Conservation (phyloP, 2,888 invertebrate genomes). For the Papilio gigon region DNA sequence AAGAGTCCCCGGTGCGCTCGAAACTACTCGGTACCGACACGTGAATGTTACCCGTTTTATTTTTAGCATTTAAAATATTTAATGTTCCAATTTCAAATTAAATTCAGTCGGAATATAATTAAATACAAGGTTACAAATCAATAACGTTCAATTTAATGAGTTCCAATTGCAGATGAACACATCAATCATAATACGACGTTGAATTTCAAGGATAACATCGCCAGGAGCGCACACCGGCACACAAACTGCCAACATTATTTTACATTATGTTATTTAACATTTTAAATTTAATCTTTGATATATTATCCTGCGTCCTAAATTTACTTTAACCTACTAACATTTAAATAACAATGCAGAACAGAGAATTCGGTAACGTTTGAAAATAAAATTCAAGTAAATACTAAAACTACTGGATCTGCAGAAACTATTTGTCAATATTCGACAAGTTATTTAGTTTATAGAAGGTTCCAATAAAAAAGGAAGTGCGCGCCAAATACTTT, state of each 20-base stretch:
- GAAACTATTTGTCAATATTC: background rate
- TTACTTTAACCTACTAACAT: background rate
- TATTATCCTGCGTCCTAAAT: background rate
- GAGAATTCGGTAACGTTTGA: background rate
- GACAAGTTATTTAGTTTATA: background rate
- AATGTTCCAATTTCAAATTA: no score
- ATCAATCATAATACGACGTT: conserved; percentile 16
- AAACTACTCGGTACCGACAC: no score
- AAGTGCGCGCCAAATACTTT: background rate
- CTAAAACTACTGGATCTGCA: background rate
- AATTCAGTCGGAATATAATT: background rate
- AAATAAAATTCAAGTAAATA: background rate
- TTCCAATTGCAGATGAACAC: conserved; percentile 13
- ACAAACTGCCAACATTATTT: conserved; percentile 6
- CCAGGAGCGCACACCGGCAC: background rate
- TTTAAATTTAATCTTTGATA: background rate
- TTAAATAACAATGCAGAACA: no score
- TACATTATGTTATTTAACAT: background rate
- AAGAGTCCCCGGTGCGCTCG: no score
- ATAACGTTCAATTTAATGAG: conserved; percentile 12
- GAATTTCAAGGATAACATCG: conserved; percentile 9
- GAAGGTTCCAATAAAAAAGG: background rate
- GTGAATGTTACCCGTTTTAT: no score
- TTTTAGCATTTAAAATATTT: no score
- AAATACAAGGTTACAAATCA: conserved; percentile 20